phyloP scores from a whole-genome alignment of 2,113 vertebrate genomes.

The Planiliza haematocheilus region DNA sequence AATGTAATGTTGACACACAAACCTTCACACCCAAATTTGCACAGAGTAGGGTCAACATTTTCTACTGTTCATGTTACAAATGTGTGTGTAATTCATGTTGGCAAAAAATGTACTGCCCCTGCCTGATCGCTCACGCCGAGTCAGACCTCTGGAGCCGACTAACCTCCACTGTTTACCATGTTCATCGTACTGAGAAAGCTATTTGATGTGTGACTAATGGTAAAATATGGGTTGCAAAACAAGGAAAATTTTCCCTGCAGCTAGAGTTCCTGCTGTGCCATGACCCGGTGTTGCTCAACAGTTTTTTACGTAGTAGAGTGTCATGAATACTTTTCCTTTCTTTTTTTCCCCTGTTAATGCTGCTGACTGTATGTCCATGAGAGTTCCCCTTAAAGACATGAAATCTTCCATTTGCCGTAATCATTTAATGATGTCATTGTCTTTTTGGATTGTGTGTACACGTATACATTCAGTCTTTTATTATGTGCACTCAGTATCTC shows the following conservation, averaged over 20 bases:
- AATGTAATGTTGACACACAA: no score
- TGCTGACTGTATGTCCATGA: no score
- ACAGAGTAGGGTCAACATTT: neutral
- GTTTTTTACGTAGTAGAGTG: neutral
- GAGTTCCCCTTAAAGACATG: no score
- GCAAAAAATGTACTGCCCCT: neutral
- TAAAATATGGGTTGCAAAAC: slow-evolving; percentile 59
- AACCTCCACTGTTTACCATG: neutral
- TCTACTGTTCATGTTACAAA: neutral
- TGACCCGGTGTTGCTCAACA: slow-evolving; percentile 11
- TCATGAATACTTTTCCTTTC: neutral
- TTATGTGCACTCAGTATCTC: no score
- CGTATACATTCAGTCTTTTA: no score
- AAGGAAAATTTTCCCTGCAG: slow-evolving; percentile 7
- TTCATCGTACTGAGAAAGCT: neutral
- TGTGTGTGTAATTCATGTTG: neutral
- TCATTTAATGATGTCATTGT: no score
- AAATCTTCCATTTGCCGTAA: no score
- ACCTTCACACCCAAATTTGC: neutral
- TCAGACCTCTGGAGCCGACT: slow-evolving; percentile 8
- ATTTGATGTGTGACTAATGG: slow-evolving; percentile 1
- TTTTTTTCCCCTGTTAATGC: no score
- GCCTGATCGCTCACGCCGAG: slow-evolving; percentile 3
- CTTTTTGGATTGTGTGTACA: no score
- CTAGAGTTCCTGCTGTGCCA: no score